Percentiles rank a stretch among this genome's conserved stretches.
These are phyloP conservation scores for Okapia johnstoni DNA, from an alignment of 2,113 vertebrate species.

Conservation along the genomic window DNA sequence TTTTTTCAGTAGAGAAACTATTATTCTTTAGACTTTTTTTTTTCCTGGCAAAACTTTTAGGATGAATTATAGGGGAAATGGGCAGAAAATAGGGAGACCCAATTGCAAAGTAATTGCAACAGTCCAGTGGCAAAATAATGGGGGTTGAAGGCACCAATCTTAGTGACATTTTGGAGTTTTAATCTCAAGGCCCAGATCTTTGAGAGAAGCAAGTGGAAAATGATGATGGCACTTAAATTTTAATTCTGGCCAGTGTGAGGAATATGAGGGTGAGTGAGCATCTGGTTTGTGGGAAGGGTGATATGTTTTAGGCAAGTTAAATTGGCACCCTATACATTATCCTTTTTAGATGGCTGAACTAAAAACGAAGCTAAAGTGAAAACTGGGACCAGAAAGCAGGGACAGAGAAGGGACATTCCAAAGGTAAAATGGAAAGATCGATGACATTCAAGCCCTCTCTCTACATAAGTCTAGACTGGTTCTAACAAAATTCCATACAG, in stretches of 20 bases:
- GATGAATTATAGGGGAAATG: neutral
- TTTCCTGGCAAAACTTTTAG: neutral
- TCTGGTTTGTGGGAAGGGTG: neutral
- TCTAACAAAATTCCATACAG: neutral
- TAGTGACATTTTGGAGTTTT: conserved; percentile 4
- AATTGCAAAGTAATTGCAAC: neutral
- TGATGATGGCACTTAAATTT: neutral
- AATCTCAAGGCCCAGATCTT: neutral
- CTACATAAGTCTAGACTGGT: neutral
- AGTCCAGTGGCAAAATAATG: neutral
- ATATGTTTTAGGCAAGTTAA: neutral
- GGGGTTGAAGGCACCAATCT: neutral
- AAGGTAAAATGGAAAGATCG: neutral
- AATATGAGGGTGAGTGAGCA: neutral
- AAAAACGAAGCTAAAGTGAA: neutral
- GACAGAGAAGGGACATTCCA: neutral
- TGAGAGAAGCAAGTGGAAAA: neutral
- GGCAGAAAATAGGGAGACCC: neutral
- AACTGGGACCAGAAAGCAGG: neutral
- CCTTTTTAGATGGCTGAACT: neutral
- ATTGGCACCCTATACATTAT: neutral
- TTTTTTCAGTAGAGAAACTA: neutral
- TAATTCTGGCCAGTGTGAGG: neutral
- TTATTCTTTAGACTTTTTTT: neutral
- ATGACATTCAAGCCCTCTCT: neutral